Evolutionary conservation across 2,797 vertebrate species (phyloP).

Genomic region (Siniperca scherzeri): DNA sequence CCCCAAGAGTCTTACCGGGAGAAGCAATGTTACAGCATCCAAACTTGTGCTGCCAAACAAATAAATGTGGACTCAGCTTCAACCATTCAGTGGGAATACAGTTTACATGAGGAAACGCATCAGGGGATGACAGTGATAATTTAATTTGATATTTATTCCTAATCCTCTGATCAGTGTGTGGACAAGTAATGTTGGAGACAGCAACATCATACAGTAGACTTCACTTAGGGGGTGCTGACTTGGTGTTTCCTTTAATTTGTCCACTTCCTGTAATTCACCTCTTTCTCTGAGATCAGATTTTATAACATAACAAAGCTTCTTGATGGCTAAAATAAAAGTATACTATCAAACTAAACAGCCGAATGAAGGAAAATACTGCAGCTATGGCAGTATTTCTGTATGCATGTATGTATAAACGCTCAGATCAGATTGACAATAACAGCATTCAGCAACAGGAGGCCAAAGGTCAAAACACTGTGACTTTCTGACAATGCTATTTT

Average conservation of each 20-base stretch:
- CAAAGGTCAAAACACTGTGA: slow-evolving; percentile 33
- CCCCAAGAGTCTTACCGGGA: neutral
- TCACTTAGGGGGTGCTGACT: too few relatives aligned
- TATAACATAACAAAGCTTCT: neutral
- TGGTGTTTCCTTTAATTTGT: neutral
- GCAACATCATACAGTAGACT: too few relatives aligned
- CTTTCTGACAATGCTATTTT: slow-evolving; percentile 23
- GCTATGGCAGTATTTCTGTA: neutral
- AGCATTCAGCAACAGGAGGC: slow-evolving; percentile 28
- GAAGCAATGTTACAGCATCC: neutral
- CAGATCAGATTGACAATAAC: slow-evolving; percentile 9
- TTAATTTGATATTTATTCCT: too few relatives aligned
- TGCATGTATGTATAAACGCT: neutral
- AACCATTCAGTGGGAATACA: neutral
- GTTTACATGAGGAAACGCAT: too few relatives aligned
- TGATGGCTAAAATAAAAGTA: neutral
- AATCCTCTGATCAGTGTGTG: too few relatives aligned
- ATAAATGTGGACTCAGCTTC: neutral
- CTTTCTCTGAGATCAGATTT: neutral
- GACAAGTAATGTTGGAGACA: too few relatives aligned
- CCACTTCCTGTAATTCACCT: neutral
- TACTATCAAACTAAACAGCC: neutral
- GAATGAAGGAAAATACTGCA: neutral
- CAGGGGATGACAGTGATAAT: neutral
- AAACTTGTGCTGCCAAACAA: neutral